A percentile compares a stretch with the other conserved stretches of the same genome.
phyloP scores from a whole-genome alignment of 2,888 invertebrate species.

The Panzeria rudis region DNA sequence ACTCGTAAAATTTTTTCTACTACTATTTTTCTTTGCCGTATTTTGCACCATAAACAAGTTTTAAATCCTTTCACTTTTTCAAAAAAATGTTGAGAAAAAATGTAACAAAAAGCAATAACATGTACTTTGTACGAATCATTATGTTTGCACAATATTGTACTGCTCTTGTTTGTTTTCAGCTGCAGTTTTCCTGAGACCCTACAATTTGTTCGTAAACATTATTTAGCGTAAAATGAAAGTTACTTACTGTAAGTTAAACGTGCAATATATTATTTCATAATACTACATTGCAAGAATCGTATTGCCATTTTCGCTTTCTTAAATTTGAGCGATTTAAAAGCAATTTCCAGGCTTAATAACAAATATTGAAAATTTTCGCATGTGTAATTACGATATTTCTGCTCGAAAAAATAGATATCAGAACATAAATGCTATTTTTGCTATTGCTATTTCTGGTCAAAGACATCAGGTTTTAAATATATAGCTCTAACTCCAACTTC shows the following conservation, averaged over 20 bases:
- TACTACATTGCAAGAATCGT: too few species aligned
- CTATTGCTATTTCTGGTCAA: too few species aligned
- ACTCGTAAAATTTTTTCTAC: constrained; percentile 41
- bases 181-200: neutral
- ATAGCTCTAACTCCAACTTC: too few species aligned
- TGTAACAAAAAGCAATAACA: constrained; percentile 1
- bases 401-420: too few species aligned
- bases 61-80: constrained; percentile 57
- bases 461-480: too few species aligned
- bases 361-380: too few species aligned
- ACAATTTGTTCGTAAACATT: neutral
- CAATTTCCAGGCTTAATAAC: too few species aligned
- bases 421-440: too few species aligned
- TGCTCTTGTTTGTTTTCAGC: neutral
- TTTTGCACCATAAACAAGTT: constrained; percentile 48
- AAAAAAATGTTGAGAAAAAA: constrained; percentile 16
- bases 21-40: constrained; percentile 44
- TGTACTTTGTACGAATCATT: neutral
- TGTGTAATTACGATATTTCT: too few species aligned
- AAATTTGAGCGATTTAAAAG: too few species aligned
- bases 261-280: too few species aligned
- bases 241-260: neutral
- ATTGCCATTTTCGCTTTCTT: too few species aligned
- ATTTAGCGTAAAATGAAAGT: neutral
- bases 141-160: constrained; percentile 14